phyloP scores from a whole-genome alignment of 1,140 invertebrate species.

The Vanessa tameamea region DNA sequence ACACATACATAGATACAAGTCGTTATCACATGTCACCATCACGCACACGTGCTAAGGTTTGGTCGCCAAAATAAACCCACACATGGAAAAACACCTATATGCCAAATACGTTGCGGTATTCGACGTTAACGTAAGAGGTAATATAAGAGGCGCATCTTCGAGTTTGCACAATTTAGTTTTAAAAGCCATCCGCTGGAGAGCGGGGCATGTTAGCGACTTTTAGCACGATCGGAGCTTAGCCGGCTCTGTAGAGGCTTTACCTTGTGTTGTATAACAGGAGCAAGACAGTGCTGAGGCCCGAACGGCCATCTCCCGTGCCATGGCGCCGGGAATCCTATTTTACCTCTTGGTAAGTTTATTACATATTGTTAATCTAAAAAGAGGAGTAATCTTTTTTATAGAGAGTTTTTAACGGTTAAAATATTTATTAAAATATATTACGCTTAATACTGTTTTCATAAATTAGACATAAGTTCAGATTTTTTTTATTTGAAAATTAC shows the following conservation, averaged over 20 bases:
- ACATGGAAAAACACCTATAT: constrained; percentile 56
- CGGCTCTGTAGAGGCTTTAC: constrained; percentile 49
- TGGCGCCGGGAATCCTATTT: constrained; percentile 68
- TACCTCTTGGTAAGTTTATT: constrained; percentile 67
- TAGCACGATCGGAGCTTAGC: constrained; percentile 54
- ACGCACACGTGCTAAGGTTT: constrained; percentile 46
- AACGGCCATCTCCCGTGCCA: constrained; percentile 64
- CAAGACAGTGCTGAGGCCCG: constrained; percentile 45
- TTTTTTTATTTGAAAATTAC: too few relatives aligned
- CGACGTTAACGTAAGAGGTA: constrained; percentile 75
- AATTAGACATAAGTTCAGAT: too few relatives aligned
- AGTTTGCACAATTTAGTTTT: constrained; percentile 78
- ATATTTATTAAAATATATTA: too few relatives aligned
- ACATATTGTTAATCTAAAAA: background rate
- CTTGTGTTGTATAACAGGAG: constrained; percentile 56
- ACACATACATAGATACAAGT: constrained; percentile 24
- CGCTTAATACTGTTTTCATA: too few relatives aligned
- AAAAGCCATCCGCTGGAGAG: constrained; percentile 67
- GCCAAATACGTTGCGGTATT: constrained; percentile 77
- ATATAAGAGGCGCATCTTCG: constrained; percentile 79
- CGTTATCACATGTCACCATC: constrained; percentile 31
- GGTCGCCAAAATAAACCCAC: constrained; percentile 65
- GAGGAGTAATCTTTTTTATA: background rate
- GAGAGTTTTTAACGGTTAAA: too few relatives aligned
- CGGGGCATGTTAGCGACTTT: constrained; percentile 73